Percentiles rank a stretch among this genome's conserved stretches.
phyloP scores from a whole-genome alignment of 2,888 invertebrate species.

The Hirtodrosophila cameraria region DNA sequence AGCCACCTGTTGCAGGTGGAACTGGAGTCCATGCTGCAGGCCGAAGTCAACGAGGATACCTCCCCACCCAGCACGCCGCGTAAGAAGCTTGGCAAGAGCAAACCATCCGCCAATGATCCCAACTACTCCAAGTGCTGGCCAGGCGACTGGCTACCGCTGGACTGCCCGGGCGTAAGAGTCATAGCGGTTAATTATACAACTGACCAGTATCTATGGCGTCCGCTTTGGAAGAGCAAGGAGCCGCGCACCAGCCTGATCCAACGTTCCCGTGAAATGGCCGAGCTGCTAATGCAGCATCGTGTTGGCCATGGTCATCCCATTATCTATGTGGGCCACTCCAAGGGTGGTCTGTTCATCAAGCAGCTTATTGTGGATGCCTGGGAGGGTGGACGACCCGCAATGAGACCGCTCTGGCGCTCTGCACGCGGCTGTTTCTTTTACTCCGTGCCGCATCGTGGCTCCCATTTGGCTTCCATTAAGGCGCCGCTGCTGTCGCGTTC shows the following conservation, averaged over 20 bases:
- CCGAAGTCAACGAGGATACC: slow-evolving; percentile 14
- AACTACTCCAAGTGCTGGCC: slow-evolving; percentile 92
- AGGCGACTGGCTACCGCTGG: slow-evolving; percentile 92
- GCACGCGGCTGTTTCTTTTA: slow-evolving; percentile 91
- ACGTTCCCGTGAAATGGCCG: slow-evolving; percentile 90
- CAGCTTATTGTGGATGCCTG: slow-evolving; percentile 90
- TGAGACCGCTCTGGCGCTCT: slow-evolving; percentile 85
- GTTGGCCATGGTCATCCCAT: slow-evolving; percentile 91
- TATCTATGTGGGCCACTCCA: slow-evolving; percentile 92
- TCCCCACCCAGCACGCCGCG: slow-evolving; percentile 10
- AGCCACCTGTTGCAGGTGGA: slow-evolving; percentile 70
- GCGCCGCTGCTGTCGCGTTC: slow-evolving; percentile 90
- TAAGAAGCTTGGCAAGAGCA: slow-evolving; percentile 38
- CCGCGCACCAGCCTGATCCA: slow-evolving; percentile 88
- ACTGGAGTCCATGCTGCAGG: slow-evolving; percentile 64
- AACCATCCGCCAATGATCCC: slow-evolving; percentile 70
- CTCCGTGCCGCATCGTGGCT: slow-evolving; percentile 94
- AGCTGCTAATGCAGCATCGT: slow-evolving; percentile 87
- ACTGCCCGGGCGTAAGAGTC: slow-evolving; percentile 90
- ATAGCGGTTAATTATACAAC: slow-evolving; percentile 93
- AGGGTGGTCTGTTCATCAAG: slow-evolving; percentile 94
- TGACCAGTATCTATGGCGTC: slow-evolving; percentile 90
- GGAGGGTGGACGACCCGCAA: slow-evolving; percentile 84
- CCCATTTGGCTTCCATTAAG: slow-evolving; percentile 90
- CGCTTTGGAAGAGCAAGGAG: slow-evolving; percentile 89